Evolutionary conservation across 2,113 vertebrate genomes (phyloP).

Genomic region (Chrysochloris asiatica): DNA sequence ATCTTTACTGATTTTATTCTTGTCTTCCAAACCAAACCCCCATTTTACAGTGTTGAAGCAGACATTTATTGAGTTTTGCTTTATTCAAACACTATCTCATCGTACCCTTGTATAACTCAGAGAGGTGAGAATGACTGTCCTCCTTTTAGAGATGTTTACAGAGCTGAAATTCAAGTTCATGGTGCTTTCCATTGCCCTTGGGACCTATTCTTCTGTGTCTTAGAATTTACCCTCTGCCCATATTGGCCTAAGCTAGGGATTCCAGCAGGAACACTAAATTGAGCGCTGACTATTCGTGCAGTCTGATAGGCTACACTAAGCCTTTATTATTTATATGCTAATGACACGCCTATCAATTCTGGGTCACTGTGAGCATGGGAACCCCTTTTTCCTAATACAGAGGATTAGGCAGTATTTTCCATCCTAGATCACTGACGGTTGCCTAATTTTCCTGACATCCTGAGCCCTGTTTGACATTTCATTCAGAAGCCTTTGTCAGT

Average conservation of each 20-base stretch:
- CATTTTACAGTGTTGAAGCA: neutral
- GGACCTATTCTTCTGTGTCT: neutral
- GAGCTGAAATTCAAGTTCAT: neutral
- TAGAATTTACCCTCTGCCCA: neutral
- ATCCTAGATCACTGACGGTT: neutral
- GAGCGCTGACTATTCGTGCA: neutral
- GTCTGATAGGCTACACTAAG: neutral
- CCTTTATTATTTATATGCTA: neutral
- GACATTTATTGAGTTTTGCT: neutral
- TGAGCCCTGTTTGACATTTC: neutral
- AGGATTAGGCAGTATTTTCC: neutral
- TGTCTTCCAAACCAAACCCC: neutral
- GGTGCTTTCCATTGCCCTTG: neutral
- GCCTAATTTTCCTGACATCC: neutral
- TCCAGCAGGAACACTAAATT: neutral
- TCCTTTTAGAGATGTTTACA: constrained; percentile 9
- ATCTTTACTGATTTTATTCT: constrained; percentile 23
- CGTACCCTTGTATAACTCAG: neutral
- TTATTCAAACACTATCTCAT: neutral
- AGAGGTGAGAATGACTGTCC: neutral
- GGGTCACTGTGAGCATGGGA: neutral
- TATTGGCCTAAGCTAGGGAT: neutral
- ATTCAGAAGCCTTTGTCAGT: neutral
- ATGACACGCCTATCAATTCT: neutral
- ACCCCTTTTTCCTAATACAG: neutral